Percentiles rank a stretch among this genome's conserved stretches.
Conservation (phyloP, 2,797 vertebrate genomes). For the Darevskia nairensis region DNA sequence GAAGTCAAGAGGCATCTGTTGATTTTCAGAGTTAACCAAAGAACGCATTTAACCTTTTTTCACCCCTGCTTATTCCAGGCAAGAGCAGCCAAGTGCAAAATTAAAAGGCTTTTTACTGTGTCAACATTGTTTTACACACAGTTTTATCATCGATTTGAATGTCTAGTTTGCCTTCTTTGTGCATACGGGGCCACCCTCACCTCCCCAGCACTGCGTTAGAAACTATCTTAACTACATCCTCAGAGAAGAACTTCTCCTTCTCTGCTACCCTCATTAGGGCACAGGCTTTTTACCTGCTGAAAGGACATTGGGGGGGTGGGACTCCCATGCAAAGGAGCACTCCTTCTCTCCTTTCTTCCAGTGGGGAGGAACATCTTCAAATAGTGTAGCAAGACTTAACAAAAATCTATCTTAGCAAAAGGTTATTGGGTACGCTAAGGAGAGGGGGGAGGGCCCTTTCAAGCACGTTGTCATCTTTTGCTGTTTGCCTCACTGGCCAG, state of each 20-base stretch:
- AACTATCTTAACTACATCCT: slow-evolving; percentile 35
- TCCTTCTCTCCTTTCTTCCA: slow-evolving; percentile 42
- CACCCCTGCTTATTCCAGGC: not conserved
- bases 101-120: slow-evolving; percentile 17
- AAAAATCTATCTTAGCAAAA: not conserved
- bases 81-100: slow-evolving; percentile 10
- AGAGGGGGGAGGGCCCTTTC: not conserved
- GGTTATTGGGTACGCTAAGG: slow-evolving; percentile 12
- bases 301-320: not conserved
- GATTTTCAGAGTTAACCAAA: slow-evolving; percentile 31
- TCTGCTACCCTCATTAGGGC: slow-evolving; percentile 16
- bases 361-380: slow-evolving; percentile 44
- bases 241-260: slow-evolving; percentile 34
- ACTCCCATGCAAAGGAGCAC: not conserved
- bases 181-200: slow-evolving; percentile 14
- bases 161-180: slow-evolving; percentile 43
- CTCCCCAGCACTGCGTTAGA: slow-evolving; percentile 29
- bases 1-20: slow-evolving; percentile 9
- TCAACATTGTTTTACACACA: slow-evolving; percentile 13
- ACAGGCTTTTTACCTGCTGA: slow-evolving; percentile 46
- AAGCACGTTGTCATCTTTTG: slow-evolving; percentile 65
- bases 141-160: slow-evolving; percentile 20
- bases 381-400: not conserved
- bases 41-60: not conserved
- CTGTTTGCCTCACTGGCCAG: slow-evolving; percentile 44